Evolutionary conservation across 2,797 vertebrate genomes (phyloP).

Genomic region (Galaxias olidus): DNA sequence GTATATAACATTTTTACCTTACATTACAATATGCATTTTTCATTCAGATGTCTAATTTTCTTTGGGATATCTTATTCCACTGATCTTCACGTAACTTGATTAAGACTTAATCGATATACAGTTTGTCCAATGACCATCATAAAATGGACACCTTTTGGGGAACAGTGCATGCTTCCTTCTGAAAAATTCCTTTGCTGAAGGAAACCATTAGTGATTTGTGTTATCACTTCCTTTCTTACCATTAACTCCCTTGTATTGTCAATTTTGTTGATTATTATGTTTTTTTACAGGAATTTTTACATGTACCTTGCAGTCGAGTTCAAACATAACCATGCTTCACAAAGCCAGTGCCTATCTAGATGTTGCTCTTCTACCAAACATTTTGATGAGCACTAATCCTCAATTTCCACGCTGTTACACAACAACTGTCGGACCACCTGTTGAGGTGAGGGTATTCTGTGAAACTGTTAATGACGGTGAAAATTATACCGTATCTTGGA

Average conservation of each 20-base stretch:
- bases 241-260: not conserved
- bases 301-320: slow-evolving; percentile 12
- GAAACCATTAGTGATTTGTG: not conserved
- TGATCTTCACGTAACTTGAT: too few relatives aligned
- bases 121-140: too few relatives aligned
- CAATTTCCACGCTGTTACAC: slow-evolving; percentile 56
- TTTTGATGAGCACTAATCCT: not conserved
- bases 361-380: slow-evolving; percentile 53
- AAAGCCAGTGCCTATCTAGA: slow-evolving; percentile 48
- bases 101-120: too few relatives aligned
- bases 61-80: too few relatives aligned
- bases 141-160: too few relatives aligned
- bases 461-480: slow-evolving; percentile 20
- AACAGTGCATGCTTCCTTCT: too few relatives aligned
- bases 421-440: fast-evolving
- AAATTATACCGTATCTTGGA: slow-evolving; percentile 36
- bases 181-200: too few relatives aligned
- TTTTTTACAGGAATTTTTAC: slow-evolving; percentile 57
- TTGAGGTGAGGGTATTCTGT: not conserved
- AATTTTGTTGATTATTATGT: not conserved
- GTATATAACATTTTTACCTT: too few relatives aligned
- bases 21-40: too few relatives aligned
- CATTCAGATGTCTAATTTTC: too few relatives aligned
- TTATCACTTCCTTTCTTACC: not conserved
- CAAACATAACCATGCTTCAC: slow-evolving; percentile 27